Conservation (phyloP, 2,797 vertebrate genomes). For the Sebastes paucispinis region DNA sequence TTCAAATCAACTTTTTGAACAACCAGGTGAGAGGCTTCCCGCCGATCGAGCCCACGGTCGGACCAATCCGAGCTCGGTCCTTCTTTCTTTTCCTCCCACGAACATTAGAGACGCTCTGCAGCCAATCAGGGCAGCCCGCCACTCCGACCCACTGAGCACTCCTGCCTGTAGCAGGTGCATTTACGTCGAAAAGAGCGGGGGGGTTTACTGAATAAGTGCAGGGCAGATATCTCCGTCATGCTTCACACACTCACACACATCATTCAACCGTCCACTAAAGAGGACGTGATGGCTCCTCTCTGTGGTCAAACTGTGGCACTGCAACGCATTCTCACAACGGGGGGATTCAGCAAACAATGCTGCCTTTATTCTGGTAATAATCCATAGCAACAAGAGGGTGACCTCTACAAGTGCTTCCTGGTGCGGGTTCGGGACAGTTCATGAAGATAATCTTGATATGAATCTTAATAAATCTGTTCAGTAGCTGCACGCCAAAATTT, state of each 20-base stretch:
- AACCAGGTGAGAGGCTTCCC: constrained; percentile 5
- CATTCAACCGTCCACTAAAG: background rate
- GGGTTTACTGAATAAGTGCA: constrained; percentile 10
- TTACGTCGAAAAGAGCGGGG: background rate
- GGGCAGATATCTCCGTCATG: constrained; percentile 2
- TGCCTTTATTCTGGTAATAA: constrained; percentile 24
- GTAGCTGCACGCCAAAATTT: constrained; percentile 41
- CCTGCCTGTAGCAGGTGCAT: constrained; percentile 20
- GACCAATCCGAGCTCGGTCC: constrained; percentile 32
- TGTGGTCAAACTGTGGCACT: constrained; percentile 69
- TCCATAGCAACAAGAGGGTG: constrained; percentile 12
- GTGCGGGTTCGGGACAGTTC: background rate
- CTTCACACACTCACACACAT: background rate
- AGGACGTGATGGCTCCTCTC: constrained; percentile 61
- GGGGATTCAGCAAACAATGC: constrained; percentile 18
- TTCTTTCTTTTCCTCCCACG: constrained; percentile 12
- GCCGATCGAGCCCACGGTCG: constrained; percentile 6
- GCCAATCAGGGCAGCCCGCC: constrained; percentile 46
- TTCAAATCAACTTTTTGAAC: constrained; percentile 17
- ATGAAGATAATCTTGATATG: constrained; percentile 28
- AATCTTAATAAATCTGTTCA: constrained; percentile 28
- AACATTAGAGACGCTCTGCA: constrained; percentile 13
- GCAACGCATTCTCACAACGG: constrained; percentile 32
- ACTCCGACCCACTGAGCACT: constrained; percentile 23
- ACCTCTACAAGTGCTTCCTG: constrained; percentile 39